phyloP scores from a whole-genome alignment of 2,888 invertebrate species.

The Lathronympha strigana region DNA sequence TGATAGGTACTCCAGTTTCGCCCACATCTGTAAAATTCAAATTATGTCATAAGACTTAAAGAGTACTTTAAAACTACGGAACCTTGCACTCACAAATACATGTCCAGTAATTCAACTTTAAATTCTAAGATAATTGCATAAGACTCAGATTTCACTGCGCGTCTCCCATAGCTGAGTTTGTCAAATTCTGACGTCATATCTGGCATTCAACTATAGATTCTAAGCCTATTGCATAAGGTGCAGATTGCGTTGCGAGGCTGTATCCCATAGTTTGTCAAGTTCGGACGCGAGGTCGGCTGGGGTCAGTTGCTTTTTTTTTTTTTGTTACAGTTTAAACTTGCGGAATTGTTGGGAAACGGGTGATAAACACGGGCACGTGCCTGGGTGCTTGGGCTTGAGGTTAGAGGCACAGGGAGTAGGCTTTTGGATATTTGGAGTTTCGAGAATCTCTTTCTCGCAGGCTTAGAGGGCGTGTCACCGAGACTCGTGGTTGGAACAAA shows the following conservation, averaged over 20 bases:
- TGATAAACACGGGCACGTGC: conserved; percentile 12
- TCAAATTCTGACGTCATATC: conserved; percentile 23
- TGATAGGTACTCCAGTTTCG: neutral
- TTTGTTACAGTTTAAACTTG: conserved; percentile 28
- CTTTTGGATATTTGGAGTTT: neutral
- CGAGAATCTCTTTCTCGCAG: no score
- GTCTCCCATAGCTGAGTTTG: conserved; percentile 24
- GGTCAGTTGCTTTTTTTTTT: conserved; percentile 34
- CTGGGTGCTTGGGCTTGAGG: neutral
- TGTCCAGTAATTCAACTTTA: neutral
- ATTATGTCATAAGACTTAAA: conserved; percentile 2
- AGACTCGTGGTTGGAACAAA: no score
- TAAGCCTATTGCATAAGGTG: conserved; percentile 14
- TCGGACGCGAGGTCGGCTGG: conserved; percentile 32
- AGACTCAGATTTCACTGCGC: neutral
- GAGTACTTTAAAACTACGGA: conserved; percentile 14
- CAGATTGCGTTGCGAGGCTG: neutral
- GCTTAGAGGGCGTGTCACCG: no score
- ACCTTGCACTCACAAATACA: conserved; percentile 7
- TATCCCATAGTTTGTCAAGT: conserved; percentile 25
- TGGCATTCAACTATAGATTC: neutral
- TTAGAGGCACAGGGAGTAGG: neutral
- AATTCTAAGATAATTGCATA: conserved; percentile 10
- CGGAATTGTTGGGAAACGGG: conserved; percentile 23
- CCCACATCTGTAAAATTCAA: conserved; percentile 1